Conservation (phyloP, 2,888 invertebrate species). For the Perizoma flavofasciatum region DNA sequence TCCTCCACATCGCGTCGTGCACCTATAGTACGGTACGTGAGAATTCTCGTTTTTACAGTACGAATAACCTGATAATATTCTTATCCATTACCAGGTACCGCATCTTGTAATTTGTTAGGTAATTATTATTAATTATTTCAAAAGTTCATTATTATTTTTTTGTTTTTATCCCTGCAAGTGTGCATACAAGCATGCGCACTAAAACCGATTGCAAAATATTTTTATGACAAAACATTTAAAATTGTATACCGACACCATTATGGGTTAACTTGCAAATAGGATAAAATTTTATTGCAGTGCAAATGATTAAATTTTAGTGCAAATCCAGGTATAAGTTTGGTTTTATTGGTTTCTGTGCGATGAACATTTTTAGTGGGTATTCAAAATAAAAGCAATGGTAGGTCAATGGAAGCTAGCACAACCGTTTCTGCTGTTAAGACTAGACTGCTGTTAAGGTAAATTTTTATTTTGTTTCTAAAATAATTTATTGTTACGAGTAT, state of each 20-base stretch:
- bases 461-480: no score
- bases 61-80: no score
- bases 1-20: no score
- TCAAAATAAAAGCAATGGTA: conserved; percentile 15
- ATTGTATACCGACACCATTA: conserved; percentile 31
- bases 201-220: conserved; percentile 29
- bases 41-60: no score
- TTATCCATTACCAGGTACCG: no score
- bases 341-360: conserved; percentile 18
- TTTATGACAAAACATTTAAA: conserved; percentile 36
- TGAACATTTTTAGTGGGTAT: conserved; percentile 4
- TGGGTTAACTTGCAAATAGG: conserved; percentile 32
- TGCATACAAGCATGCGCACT: conserved; percentile 5
- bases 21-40: no score
- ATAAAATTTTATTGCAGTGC: conserved; percentile 37
- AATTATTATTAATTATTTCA: no score
- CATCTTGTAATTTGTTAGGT: no score
- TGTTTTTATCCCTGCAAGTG: no score
- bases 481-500: no score
- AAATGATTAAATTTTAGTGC: conserved; percentile 36
- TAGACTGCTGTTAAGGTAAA: no score
- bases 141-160: no score
- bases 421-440: neutral
- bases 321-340: conserved; percentile 24
- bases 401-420: conserved; percentile 12